These are phyloP conservation scores for Spongilla lacustris DNA, from an alignment of 37 sponge, comb jelly and placozoan genomes.

Conservation along the genomic window DNA sequence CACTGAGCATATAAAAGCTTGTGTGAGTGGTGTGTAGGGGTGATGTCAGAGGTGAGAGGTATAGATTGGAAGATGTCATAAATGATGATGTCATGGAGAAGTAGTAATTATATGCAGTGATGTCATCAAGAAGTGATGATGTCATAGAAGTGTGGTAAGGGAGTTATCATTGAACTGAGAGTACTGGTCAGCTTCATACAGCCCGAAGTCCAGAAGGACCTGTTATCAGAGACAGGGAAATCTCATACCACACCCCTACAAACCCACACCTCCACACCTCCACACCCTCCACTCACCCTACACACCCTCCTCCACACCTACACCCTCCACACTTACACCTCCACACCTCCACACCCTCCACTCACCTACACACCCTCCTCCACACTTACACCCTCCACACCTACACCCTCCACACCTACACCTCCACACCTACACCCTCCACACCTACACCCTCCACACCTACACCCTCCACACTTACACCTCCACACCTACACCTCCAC, in stretches of 20 bases:
- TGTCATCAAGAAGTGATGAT: neutral
- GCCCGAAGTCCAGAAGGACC: slow-evolving; percentile 56
- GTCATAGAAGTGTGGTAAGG: neutral
- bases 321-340: too few species aligned
- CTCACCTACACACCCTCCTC: too few species aligned
- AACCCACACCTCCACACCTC: neutral
- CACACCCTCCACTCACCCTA: neutral
- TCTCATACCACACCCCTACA: neutral
- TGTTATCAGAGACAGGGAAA: slow-evolving; percentile 4
- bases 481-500: too few species aligned
- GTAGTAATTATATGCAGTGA: neutral
- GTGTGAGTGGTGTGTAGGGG: slow-evolving; percentile 44
- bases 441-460: neutral
- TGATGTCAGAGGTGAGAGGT: slow-evolving; percentile 32
- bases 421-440: neutral
- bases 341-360: too few species aligned
- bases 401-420: neutral
- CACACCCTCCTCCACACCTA: neutral
- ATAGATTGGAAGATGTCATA: slow-evolving; percentile 3
- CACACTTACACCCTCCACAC: too few species aligned
- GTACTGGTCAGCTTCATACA: slow-evolving; percentile 40
- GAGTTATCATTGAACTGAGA: slow-evolving; percentile 61
- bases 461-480: too few species aligned
- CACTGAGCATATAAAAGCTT: slow-evolving; percentile 46
- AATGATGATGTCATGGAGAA: neutral